Conservation (phyloP, 2,888 invertebrate species). For the Atrina japonica region DNA sequence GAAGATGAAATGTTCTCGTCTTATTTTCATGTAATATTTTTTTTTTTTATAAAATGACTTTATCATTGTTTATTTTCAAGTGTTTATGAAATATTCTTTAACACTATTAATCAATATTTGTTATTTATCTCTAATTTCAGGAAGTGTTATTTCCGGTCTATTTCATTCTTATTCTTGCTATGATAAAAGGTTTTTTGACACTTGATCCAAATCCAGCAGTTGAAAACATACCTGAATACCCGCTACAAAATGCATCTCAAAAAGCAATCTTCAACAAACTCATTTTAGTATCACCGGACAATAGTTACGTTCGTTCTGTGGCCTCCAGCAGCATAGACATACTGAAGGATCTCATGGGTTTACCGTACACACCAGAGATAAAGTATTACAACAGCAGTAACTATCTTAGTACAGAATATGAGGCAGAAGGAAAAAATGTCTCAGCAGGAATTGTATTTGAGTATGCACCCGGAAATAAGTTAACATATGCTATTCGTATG, state of each 20-base stretch:
- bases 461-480: neutral
- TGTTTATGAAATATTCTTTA: too few species aligned
- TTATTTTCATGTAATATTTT: too few species aligned
- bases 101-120: too few species aligned
- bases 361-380: constrained; percentile 37
- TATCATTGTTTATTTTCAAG: too few species aligned
- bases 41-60: too few species aligned
- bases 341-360: constrained; percentile 20
- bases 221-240: constrained; percentile 49
- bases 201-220: constrained; percentile 53
- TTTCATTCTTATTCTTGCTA: constrained; percentile 88
- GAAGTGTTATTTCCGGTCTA: constrained; percentile 90
- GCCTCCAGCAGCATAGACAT: constrained; percentile 43
- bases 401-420: too few species aligned
- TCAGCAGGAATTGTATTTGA: constrained; percentile 1
- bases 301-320: constrained; percentile 44
- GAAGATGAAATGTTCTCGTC: too few species aligned
- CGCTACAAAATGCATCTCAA: constrained; percentile 30
- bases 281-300: constrained; percentile 70
- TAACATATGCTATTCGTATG: constrained; percentile 2
- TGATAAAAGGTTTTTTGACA: constrained; percentile 81
- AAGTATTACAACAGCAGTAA: constrained; percentile 76
- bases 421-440: neutral
- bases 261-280: constrained; percentile 14
- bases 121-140: constrained; percentile 82